phyloP scores from a whole-genome alignment of 2,113 vertebrate species.

The Fregetta grallaria region DNA sequence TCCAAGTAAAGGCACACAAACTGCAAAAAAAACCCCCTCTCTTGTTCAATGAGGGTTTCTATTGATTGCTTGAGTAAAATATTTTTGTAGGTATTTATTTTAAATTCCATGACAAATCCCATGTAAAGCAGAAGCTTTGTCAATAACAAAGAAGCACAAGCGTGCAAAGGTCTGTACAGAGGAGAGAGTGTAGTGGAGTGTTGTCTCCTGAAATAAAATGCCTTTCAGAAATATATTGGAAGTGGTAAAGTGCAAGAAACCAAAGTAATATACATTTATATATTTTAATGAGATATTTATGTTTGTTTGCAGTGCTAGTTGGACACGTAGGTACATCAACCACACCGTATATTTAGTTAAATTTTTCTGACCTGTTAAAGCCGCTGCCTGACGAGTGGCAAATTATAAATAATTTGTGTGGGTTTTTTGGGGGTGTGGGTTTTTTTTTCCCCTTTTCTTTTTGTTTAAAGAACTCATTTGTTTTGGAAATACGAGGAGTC shows the following conservation, averaged over 20 bases:
- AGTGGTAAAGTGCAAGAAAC: background rate
- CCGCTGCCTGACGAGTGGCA: background rate
- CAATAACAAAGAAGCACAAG: background rate
- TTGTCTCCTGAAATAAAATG: background rate
- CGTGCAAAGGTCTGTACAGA: background rate
- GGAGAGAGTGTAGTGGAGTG: background rate
- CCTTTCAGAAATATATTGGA: background rate
- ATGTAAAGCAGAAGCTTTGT: background rate
- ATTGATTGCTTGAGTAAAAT: background rate
- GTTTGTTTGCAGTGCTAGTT: background rate
- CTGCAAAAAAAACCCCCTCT: background rate
- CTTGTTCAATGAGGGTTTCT: background rate
- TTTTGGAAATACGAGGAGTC: background rate
- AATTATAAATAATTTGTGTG: background rate
- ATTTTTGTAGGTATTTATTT: slow-evolving; percentile 19
- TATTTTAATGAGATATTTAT: background rate
- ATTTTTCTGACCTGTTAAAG: background rate
- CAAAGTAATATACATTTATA: background rate
- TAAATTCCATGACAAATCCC: slow-evolving; percentile 4
- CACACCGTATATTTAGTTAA: background rate
- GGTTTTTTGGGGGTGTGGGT: background rate
- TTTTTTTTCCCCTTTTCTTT: background rate
- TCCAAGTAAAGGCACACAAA: background rate
- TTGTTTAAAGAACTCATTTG: background rate
- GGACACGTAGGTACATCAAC: background rate